phyloP scores from a whole-genome alignment of 1,140 invertebrate species.

The Dendroctonus ponderosae region DNA sequence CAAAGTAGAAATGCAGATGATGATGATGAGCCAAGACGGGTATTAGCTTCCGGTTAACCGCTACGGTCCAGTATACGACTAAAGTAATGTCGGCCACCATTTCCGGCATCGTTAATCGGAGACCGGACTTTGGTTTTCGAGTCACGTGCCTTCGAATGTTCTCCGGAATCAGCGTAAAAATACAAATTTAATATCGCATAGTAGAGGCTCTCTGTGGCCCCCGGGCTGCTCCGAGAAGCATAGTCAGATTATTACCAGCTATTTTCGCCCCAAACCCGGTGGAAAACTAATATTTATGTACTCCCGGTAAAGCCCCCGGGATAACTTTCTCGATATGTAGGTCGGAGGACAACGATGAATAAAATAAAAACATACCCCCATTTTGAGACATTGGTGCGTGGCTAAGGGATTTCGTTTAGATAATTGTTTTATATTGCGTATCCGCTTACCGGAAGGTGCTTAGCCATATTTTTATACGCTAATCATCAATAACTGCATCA shows the following conservation, averaged over 20 bases:
- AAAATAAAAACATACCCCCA: slow-evolving; percentile 18
- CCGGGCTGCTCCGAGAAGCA: slow-evolving; percentile 38
- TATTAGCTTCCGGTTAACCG: not conserved
- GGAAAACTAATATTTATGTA: slow-evolving; percentile 40
- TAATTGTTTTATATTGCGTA: not conserved
- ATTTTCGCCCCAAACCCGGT: slow-evolving; percentile 38
- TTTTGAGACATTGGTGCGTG: not conserved
- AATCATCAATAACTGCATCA: too few relatives aligned
- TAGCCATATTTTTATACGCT: too few relatives aligned
- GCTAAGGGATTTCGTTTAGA: not conserved
- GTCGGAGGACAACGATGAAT: slow-evolving; percentile 26
- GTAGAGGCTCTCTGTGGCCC: slow-evolving; percentile 40
- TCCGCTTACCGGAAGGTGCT: too few relatives aligned
- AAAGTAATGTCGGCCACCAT: slow-evolving; percentile 45
- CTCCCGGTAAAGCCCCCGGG: slow-evolving; percentile 22
- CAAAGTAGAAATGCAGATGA: not conserved
- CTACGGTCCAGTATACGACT: slow-evolving; percentile 35
- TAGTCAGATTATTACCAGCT: slow-evolving; percentile 46
- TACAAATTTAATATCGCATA: slow-evolving; percentile 51
- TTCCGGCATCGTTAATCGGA: slow-evolving; percentile 50
- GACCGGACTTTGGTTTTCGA: slow-evolving; percentile 43
- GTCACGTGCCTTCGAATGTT: slow-evolving; percentile 48
- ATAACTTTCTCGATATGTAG: slow-evolving; percentile 18
- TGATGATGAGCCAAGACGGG: not conserved
- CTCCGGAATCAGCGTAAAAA: slow-evolving; percentile 51